Percentiles rank a stretch among this genome's conserved stretches.
These are phyloP conservation scores for Autographa gamma DNA, from an alignment of 2,888 invertebrate species.

Conservation along the genomic window DNA sequence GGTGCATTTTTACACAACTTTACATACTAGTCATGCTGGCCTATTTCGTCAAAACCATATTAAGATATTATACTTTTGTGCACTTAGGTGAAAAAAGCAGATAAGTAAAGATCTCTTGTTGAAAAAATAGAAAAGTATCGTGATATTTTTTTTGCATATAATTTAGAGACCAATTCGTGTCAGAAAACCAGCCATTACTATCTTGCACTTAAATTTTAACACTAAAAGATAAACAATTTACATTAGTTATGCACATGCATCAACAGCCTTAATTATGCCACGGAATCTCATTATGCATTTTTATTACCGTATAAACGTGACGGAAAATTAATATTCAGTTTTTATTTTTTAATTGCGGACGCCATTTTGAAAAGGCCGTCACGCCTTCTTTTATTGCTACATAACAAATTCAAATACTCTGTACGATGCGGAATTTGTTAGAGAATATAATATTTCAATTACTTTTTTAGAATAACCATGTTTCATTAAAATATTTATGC, in stretches of 20 bases:
- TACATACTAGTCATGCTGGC: slow-evolving; percentile 22
- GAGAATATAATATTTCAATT: not conserved
- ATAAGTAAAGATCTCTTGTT: too few species aligned
- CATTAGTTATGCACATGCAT: slow-evolving; percentile 28
- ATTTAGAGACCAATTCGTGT: too few species aligned
- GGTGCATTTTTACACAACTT: slow-evolving; percentile 31
- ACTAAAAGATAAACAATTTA: slow-evolving; percentile 42
- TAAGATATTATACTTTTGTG: not conserved
- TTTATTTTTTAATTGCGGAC: slow-evolving; percentile 65
- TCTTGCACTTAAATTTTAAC: slow-evolving; percentile 28
- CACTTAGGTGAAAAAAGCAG: too few species aligned
- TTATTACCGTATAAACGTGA: slow-evolving; percentile 59
- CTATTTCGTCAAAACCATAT: slow-evolving; percentile 6
- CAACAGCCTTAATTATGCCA: slow-evolving; percentile 36
- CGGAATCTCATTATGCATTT: slow-evolving; percentile 50
- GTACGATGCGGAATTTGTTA: not conserved
- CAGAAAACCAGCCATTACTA: not conserved
- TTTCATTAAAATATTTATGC: not conserved
- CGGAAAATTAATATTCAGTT: slow-evolving; percentile 62
- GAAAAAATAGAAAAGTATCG: too few species aligned
- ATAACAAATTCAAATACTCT: slow-evolving; percentile 32
- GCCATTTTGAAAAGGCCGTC: slow-evolving; percentile 67
- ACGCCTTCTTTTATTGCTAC: slow-evolving; percentile 61
- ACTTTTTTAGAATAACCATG: not conserved
- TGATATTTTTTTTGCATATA: too few species aligned